phyloP scores from a whole-genome alignment of 2,888 invertebrate genomes.

The Chaitophorus viminalis region DNA sequence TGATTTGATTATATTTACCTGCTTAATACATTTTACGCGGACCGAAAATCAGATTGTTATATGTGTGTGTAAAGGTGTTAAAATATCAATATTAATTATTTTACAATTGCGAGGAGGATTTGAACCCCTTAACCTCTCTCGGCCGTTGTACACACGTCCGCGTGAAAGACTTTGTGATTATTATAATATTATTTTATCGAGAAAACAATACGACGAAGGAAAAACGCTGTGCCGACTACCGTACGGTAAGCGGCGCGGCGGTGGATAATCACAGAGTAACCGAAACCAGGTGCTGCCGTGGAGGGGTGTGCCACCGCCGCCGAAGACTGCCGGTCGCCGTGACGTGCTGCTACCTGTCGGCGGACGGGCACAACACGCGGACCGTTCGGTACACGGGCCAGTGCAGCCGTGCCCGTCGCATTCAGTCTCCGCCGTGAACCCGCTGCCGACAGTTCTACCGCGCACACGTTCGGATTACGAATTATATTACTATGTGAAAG shows the following conservation, averaged over 20 bases:
- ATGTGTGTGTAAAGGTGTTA: too few species aligned
- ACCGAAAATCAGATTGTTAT: too few species aligned
- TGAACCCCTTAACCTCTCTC: too few species aligned
- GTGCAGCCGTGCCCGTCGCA: slow-evolving; percentile 44
- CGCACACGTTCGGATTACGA: slow-evolving; percentile 26
- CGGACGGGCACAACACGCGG: slow-evolving; percentile 24
- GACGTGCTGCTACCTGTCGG: slow-evolving; percentile 18
- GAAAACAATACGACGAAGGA: not conserved
- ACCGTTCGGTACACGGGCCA: slow-evolving; percentile 33
- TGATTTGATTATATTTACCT: too few species aligned
- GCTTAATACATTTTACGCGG: too few species aligned
- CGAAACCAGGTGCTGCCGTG: slow-evolving; percentile 27
- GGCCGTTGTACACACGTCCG: too few species aligned
- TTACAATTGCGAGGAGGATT: too few species aligned
- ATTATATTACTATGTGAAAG: slow-evolving; percentile 39
- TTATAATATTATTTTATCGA: not conserved
- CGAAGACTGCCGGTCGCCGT: not conserved
- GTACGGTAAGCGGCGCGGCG: slow-evolving; percentile 41
- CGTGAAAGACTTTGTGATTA: too few species aligned
- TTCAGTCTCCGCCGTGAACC: slow-evolving; percentile 58
- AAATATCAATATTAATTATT: too few species aligned
- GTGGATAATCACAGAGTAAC: slow-evolving; percentile 57
- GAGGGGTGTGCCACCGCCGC: not conserved
- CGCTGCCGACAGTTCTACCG: slow-evolving; percentile 44
- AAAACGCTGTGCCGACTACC: slow-evolving; percentile 36